A percentile compares a stretch with the other conserved stretches of the same genome.
These are phyloP conservation scores for Pristionchus mayeri DNA, from an alignment of 2,888 invertebrate species.

Conservation along the genomic window DNA sequence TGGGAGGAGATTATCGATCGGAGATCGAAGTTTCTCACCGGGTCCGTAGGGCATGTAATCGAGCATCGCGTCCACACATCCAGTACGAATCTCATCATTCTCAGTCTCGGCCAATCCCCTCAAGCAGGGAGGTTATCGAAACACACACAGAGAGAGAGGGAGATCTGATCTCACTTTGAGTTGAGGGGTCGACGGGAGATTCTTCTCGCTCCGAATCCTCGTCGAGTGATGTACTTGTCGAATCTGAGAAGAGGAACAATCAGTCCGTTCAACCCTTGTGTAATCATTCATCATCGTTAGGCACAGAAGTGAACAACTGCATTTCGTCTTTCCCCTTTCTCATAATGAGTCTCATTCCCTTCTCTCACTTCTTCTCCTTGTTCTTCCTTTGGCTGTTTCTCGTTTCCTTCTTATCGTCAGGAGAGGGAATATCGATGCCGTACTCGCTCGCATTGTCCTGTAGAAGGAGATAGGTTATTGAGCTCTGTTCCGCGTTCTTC, in stretches of 20 bases:
- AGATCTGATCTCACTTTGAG: neutral
- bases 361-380: neutral
- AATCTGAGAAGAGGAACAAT: neutral
- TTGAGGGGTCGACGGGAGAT: constrained; percentile 12
- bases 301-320: neutral
- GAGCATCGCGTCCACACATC: constrained; percentile 43
- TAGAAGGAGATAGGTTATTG: too few species aligned
- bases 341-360: too few species aligned
- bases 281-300: neutral
- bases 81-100: neutral
- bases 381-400: neutral
- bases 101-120: constrained; percentile 1
- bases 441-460: constrained; percentile 32
- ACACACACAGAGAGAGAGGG: too few species aligned
- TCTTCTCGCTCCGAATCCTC: constrained; percentile 23
- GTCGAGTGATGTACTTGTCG: neutral
- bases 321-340: too few species aligned
- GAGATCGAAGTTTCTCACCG: neutral
- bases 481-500: too few species aligned
- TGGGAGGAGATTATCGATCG: neutral
- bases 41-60: constrained; percentile 57
- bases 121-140: neutral
- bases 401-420: neutral
- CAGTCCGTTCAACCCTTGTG: neutral
- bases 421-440: constrained; percentile 25